A percentile compares a stretch with the other conserved stretches of the same genome.
Conservation (phyloP, 2,113 vertebrate genomes). For the Etheostoma cragini region DNA sequence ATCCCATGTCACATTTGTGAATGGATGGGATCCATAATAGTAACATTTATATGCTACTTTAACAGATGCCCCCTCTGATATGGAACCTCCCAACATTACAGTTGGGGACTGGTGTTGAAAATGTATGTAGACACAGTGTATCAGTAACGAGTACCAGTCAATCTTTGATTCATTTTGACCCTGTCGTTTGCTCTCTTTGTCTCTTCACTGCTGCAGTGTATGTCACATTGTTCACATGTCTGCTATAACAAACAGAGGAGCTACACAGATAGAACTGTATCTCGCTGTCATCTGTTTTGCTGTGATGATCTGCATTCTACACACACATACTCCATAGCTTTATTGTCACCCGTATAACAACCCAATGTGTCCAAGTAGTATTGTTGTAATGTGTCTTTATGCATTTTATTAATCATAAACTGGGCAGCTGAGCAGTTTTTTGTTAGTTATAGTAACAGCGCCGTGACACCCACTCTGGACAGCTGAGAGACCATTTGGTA, state of each 20-base stretch:
- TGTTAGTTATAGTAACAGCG: too few species aligned
- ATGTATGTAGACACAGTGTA: constrained; percentile 3
- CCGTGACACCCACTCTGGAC: too few species aligned
- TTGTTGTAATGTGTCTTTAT: neutral
- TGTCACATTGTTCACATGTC: constrained; percentile 1
- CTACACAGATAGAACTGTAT: neutral
- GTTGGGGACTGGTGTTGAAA: constrained; percentile 17
- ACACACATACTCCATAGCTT: neutral
- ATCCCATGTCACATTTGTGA: constrained; percentile 60
- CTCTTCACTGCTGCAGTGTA: neutral
- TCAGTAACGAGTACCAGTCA: constrained; percentile 10
- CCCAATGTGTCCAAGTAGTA: neutral
- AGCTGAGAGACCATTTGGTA: too few species aligned
- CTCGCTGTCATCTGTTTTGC: neutral
- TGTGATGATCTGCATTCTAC: neutral
- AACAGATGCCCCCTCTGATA: constrained; percentile 29
- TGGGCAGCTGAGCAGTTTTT: neutral
- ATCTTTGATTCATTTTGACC: constrained; percentile 17
- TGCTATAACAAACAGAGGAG: constrained; percentile 3
- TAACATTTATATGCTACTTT: constrained; percentile 46
- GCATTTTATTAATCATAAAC: neutral
- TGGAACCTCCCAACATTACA: constrained; percentile 14
- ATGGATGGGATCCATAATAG: constrained; percentile 49
- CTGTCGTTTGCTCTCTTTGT: neutral
- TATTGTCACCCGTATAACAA: neutral